Conservation (phyloP, 2,113 vertebrate species). For the Hypomesus transpacificus region DNA sequence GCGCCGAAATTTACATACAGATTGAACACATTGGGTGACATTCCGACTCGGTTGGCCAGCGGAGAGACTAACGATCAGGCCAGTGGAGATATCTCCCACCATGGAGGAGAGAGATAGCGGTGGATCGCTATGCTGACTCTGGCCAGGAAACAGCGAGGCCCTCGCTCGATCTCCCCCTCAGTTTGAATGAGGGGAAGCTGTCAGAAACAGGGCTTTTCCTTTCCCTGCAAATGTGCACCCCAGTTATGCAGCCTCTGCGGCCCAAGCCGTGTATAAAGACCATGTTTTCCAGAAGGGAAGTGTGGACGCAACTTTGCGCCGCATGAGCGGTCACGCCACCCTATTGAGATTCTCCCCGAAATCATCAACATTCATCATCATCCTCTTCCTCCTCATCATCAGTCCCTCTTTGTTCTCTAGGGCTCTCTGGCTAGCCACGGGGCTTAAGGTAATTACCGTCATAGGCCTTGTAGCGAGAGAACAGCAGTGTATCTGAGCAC, state of each 20-base stretch:
- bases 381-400: slow-evolving; percentile 18
- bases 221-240: not conserved
- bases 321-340: not conserved
- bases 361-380: slow-evolving; percentile 11
- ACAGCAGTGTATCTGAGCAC: too few species aligned
- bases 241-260: not conserved
- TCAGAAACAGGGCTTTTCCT: not conserved
- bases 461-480: too few species aligned
- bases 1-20: slow-evolving; percentile 46
- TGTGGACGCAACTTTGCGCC: too few species aligned
- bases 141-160: too few species aligned
- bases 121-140: too few species aligned
- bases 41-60: slow-evolving; percentile 18
- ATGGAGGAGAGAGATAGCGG: not conserved
- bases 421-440: too few species aligned
- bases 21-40: slow-evolving; percentile 31
- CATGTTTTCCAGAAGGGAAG: too few species aligned
- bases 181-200: not conserved
- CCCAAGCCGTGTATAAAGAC: too few species aligned
- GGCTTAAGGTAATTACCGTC: too few species aligned
- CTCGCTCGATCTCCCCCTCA: too few species aligned
- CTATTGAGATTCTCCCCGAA: not conserved
- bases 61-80: not conserved
- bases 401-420: not conserved
- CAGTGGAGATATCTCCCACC: not conserved